Percentiles rank a stretch among this genome's conserved stretches.
phyloP scores from a whole-genome alignment of 2,113 vertebrate genomes.

The Sinocyclocheilus rhinocerous region DNA sequence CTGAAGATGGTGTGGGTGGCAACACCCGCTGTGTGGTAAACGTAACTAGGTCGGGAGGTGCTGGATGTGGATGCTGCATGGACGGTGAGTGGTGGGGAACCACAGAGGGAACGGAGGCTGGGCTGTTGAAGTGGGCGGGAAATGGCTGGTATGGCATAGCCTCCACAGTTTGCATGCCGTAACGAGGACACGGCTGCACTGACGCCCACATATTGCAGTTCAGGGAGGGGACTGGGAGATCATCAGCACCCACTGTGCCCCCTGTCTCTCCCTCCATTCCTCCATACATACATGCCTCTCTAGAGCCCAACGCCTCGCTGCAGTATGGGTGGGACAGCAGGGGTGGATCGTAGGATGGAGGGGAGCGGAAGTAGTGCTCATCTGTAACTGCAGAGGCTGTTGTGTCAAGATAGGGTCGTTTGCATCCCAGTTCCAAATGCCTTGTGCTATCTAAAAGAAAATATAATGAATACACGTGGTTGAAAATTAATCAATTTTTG shows the following conservation, averaged over 20 bases:
- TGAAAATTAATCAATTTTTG: neutral
- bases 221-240: constrained; percentile 81
- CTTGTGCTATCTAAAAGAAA: constrained; percentile 81
- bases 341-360: constrained; percentile 90
- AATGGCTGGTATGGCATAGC: constrained; percentile 92
- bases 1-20: constrained; percentile 75
- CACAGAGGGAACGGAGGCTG: constrained; percentile 72
- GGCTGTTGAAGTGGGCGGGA: constrained; percentile 85
- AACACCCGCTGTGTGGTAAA: constrained; percentile 85
- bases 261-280: constrained; percentile 84
- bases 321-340: constrained; percentile 91
- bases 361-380: constrained; percentile 90
- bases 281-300: constrained; percentile 96
- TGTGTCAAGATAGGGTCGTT: constrained; percentile 90
- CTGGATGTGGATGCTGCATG: constrained; percentile 80
- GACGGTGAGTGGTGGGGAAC: constrained; percentile 83
- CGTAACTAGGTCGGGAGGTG: constrained; percentile 80
- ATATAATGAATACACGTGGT: neutral
- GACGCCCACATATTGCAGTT: constrained; percentile 98
- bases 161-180: constrained; percentile 88
- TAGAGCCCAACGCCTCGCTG: constrained; percentile 80
- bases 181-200: constrained; percentile 88
- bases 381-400: constrained; percentile 81
- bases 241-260: constrained; percentile 78
- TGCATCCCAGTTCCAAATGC: constrained; percentile 93